Conservation (phyloP, 2,888 invertebrate species). For the Scotopteryx bipunctaria region DNA sequence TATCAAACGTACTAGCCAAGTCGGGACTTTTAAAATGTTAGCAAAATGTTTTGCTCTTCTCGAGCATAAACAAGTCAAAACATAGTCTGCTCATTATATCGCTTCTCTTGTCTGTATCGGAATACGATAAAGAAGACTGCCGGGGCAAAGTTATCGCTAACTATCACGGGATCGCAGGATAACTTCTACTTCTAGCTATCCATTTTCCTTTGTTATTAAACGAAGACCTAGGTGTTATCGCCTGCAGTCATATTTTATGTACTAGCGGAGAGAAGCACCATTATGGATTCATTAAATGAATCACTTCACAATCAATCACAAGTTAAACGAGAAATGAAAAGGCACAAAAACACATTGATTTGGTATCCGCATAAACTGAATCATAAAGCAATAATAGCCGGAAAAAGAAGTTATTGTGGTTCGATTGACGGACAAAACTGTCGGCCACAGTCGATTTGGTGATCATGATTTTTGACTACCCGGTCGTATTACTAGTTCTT, state of each 20-base stretch:
- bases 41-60: neutral
- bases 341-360: too few species aligned
- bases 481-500: too few species aligned
- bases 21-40: too few species aligned
- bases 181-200: neutral
- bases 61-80: neutral
- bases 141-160: constrained; percentile 14
- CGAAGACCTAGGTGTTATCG: constrained; percentile 1
- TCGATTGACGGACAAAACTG: too few species aligned
- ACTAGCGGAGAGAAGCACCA: neutral
- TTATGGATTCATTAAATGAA: neutral
- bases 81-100: constrained; percentile 3
- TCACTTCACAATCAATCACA: too few species aligned
- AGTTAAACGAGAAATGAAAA: too few species aligned
- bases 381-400: too few species aligned
- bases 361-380: too few species aligned
- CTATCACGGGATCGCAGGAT: constrained; percentile 9
- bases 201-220: constrained; percentile 22
- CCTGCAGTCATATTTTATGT: neutral
- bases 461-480: too few species aligned
- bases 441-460: too few species aligned
- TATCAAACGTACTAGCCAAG: too few species aligned
- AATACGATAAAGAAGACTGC: constrained; percentile 13
- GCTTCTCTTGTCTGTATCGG: constrained; percentile 7
- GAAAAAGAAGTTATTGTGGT: too few species aligned